Evolutionary conservation across 2,888 invertebrate species (phyloP).

Genomic region (Chymomyza caudatula): DNA sequence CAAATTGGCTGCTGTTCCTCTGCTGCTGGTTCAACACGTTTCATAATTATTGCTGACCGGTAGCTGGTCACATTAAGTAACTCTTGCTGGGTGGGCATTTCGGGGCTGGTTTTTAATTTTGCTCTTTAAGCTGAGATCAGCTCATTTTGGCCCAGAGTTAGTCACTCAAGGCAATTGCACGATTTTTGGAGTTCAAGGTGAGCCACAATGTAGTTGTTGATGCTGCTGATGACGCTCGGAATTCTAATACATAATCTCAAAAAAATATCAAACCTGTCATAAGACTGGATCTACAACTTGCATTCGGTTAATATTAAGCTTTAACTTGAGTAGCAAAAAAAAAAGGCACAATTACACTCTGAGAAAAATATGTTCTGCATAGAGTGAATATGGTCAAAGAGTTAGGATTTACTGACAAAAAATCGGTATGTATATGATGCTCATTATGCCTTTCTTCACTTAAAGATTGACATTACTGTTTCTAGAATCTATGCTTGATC

Average conservation of each 20-base stretch:
- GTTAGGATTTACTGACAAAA: too few relatives aligned
- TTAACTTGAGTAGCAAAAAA: background rate
- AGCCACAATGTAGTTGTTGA: background rate
- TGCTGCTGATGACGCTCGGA: background rate
- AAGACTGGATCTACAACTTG: background rate
- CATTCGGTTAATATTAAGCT: background rate
- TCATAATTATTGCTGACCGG: conserved; percentile 51
- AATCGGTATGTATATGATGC: too few relatives aligned
- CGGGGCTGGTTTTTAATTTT: background rate
- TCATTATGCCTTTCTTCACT: too few relatives aligned
- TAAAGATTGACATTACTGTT: too few relatives aligned
- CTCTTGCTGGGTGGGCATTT: conserved; percentile 4
- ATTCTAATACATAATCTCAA: background rate
- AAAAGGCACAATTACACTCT: background rate
- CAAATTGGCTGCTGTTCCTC: conserved; percentile 58
- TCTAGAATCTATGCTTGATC: too few relatives aligned
- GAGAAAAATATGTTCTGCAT: background rate
- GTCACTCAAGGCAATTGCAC: conserved; percentile 34
- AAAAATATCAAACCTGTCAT: background rate
- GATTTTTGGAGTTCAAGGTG: conserved; percentile 30
- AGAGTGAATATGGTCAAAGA: too few relatives aligned
- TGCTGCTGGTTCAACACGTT: conserved; percentile 53
- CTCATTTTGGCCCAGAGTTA: background rate
- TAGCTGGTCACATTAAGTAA: conserved; percentile 40
- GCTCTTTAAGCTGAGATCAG: background rate